Evolutionary conservation across 2,113 vertebrate genomes (phyloP).

Genomic region (Hippocampus mohnikei): DNA sequence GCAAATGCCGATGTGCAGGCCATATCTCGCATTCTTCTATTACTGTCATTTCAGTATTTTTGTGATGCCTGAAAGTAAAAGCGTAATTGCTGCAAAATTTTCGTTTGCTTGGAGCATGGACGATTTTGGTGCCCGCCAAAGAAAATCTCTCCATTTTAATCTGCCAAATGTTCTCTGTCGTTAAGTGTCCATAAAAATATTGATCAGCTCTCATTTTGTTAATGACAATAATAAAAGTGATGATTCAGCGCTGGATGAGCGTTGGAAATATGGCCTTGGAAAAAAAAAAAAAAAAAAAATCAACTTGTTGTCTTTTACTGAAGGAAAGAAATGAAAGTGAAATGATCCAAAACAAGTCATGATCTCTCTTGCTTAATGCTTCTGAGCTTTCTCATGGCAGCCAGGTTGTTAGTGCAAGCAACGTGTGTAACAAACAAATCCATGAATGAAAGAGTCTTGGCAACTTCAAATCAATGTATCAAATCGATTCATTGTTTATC

Average conservation of each 20-base stretch:
- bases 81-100: not conserved
- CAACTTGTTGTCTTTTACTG: no score
- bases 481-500: no score
- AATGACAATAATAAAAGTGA: slow-evolving; percentile 2
- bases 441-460: no score
- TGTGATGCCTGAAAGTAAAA: not conserved
- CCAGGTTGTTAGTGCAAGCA: no score
- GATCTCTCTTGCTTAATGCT: no score
- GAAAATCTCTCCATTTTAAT: not conserved
- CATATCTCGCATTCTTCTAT: not conserved
- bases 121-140: not conserved
- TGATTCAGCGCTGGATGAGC: not conserved
- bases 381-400: no score
- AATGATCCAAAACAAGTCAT: no score
- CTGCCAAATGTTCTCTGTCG: slow-evolving; percentile 7
- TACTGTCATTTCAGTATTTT: not conserved
- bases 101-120: not conserved
- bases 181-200: slow-evolving; percentile 2
- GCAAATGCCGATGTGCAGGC: not conserved
- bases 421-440: no score
- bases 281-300: not conserved
- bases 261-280: not conserved
- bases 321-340: no score
- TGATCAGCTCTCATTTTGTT: slow-evolving; percentile 5
- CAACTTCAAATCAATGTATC: no score